Conservation (phyloP, 2,113 vertebrate species). For the Oxyruncus cristatus region DNA sequence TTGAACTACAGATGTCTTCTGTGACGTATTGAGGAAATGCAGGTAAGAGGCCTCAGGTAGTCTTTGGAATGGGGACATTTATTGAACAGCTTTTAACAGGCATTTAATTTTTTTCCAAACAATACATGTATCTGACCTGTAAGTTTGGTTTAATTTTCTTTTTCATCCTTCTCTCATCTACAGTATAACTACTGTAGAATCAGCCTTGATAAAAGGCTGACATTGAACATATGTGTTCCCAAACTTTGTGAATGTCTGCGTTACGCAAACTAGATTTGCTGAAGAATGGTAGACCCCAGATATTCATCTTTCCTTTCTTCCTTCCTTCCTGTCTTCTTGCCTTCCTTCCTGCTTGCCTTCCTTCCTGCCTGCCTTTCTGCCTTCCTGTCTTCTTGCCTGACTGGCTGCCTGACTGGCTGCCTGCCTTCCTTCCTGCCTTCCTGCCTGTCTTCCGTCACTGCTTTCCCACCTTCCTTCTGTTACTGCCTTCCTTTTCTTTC, state of each 20-base stretch:
- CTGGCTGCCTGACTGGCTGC: too few species aligned
- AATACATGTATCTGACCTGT: not conserved
- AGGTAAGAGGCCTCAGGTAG: not conserved
- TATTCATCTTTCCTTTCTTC: not conserved
- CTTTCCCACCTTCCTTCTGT: rapidly evolving
- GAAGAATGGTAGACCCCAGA: not conserved
- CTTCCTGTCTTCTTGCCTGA: rapidly evolving
- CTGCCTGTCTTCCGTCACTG: rapidly evolving
- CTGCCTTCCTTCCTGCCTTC: rapidly evolving
- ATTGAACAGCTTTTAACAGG: not conserved
- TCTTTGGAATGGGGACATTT: not conserved
- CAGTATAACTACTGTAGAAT: not conserved
- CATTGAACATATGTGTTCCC: not conserved
- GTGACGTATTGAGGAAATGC: not conserved
- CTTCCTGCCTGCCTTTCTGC: rapidly evolving
- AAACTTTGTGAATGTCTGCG: not conserved
- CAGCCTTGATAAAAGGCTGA: not conserved
- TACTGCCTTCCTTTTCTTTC: not conserved
- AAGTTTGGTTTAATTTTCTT: not conserved
- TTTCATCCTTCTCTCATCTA: not conserved
- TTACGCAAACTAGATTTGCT: not conserved
- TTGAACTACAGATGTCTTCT: not conserved
- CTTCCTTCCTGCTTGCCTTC: rapidly evolving
- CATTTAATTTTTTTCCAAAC: not conserved
- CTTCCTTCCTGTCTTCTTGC: too few species aligned